Evolutionary conservation across 2,888 invertebrate genomes (phyloP).

Genomic region (Allacma fusca): DNA sequence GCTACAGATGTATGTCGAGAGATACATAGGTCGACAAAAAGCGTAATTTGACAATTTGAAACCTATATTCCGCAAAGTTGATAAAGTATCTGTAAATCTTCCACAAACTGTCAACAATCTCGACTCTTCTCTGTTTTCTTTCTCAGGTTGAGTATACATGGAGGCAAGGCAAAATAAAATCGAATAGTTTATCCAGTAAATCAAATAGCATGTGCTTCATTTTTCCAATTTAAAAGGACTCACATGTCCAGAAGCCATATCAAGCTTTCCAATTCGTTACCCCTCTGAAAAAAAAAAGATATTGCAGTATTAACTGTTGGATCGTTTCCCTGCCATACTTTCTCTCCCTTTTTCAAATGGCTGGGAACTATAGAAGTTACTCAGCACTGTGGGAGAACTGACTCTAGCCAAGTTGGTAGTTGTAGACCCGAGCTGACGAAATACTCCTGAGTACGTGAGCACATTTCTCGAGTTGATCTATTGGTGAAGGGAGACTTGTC

Average conservation of each 20-base stretch:
- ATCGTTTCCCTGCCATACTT: constrained; percentile 16
- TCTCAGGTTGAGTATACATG: neutral
- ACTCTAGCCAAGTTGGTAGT: too few species aligned
- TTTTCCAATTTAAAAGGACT: constrained; percentile 31
- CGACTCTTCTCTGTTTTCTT: neutral
- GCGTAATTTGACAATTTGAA: neutral
- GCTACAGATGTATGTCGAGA: too few species aligned
- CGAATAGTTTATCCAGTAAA: constrained; percentile 26
- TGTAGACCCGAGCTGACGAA: neutral
- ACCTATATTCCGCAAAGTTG: neutral
- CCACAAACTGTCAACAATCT: constrained; percentile 16
- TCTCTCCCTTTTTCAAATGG: too few species aligned
- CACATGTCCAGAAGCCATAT: constrained; percentile 26
- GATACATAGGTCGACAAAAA: too few species aligned
- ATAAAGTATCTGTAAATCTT: constrained; percentile 3
- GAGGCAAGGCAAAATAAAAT: constrained; percentile 23
- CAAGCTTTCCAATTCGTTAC: constrained; percentile 27
- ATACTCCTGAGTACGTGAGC: constrained; percentile 20
- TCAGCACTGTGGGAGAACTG: neutral
- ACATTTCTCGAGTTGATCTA: constrained; percentile 11
- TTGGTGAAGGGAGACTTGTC: constrained; percentile 13
- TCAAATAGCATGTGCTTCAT: constrained; percentile 31
- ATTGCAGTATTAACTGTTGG: constrained; percentile 16
- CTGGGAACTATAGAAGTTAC: too few species aligned
- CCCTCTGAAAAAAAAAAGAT: neutral